Conservation (phyloP, 2,797 vertebrate species). For the Sebastes itinus region DNA sequence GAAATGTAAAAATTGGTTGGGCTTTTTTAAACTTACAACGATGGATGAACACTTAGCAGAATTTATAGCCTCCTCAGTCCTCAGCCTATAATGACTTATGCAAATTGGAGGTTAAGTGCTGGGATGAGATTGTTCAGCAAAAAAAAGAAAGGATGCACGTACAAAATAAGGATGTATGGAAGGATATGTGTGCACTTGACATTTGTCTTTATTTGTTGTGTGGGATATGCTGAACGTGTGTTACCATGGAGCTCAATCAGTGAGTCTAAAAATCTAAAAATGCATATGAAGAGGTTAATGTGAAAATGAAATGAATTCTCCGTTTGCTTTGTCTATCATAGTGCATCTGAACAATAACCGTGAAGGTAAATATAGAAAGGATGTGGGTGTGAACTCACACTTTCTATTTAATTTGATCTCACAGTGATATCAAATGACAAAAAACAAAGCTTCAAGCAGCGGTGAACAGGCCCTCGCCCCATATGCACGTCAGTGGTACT, state of each 20-base stretch:
- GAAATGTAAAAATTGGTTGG: slow-evolving; percentile 73
- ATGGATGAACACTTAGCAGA: slow-evolving; percentile 73
- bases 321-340: neutral
- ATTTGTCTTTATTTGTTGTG: slow-evolving; percentile 48
- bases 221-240: neutral
- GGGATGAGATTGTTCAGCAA: slow-evolving; percentile 65
- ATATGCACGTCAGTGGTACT: no score
- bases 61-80: slow-evolving; percentile 76
- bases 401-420: slow-evolving; percentile 1
- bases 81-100: slow-evolving; percentile 81
- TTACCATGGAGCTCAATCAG: slow-evolving; percentile 24
- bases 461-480: no score
- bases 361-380: neutral
- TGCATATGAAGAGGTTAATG: slow-evolving; percentile 6
- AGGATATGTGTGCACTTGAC: slow-evolving; percentile 21
- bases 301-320: neutral
- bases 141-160: slow-evolving; percentile 26
- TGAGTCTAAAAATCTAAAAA: slow-evolving; percentile 1
- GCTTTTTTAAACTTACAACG: slow-evolving; percentile 70
- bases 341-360: neutral
- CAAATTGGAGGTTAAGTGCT: slow-evolving; percentile 82
- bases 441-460: neutral
- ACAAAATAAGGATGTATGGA: slow-evolving; percentile 14
- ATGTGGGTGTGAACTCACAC: neutral
- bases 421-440: neutral